Evolutionary conservation across 2,113 vertebrate species (phyloP), one percentile per base, ranked within the genome.

Genomic region (Bettongia penicillata): DNA sequence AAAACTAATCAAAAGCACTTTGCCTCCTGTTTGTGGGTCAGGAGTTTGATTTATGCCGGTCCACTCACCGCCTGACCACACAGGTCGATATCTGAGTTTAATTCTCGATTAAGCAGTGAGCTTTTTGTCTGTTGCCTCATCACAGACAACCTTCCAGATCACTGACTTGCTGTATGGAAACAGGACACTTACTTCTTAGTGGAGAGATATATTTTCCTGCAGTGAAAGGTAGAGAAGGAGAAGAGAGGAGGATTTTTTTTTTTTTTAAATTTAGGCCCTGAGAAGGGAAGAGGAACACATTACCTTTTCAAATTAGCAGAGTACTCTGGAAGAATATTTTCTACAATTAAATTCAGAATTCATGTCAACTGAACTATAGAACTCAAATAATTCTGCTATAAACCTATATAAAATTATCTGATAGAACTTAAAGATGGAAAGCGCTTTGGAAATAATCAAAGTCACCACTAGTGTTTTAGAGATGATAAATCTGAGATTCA

Each of bases 1-100:
- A 92, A 96, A 95, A 94, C 43, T 22, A 52, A 95, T 96, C 91
- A 84, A 91, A 95, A 96, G 23, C 47, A 51, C 9, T 91, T 94
- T 68, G 26, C 93, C 91, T 93, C 94, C 49, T 57, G 48, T 90
- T 93, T 90, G 11, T 91, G 53, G 93, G 93, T 95, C 96, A 96
- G 61, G 61, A 53, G 52, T 95, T 97, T 94, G 92, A 96, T 91
- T 92, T 96, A 97, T 8, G 2, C 47, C 26, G 19, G 23, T 2
- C 16, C n/a, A 28, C 19, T 96, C 90, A 57, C 92, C 0, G 2
- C 47, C 50, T 96, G 61, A 94, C 90, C 90, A n/a, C 53, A 51
- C 0, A 1, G 91, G 90, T 95, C 94, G 96, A 93, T 48, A 84
- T 61, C 8, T 28, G 96, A 93, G 89, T 92, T 57, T 95, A 96